Percentiles rank a stretch among this genome's conserved stretches.
phyloP scores from a whole-genome alignment of 2,113 vertebrate genomes.

The Actenoides lindsayi region DNA sequence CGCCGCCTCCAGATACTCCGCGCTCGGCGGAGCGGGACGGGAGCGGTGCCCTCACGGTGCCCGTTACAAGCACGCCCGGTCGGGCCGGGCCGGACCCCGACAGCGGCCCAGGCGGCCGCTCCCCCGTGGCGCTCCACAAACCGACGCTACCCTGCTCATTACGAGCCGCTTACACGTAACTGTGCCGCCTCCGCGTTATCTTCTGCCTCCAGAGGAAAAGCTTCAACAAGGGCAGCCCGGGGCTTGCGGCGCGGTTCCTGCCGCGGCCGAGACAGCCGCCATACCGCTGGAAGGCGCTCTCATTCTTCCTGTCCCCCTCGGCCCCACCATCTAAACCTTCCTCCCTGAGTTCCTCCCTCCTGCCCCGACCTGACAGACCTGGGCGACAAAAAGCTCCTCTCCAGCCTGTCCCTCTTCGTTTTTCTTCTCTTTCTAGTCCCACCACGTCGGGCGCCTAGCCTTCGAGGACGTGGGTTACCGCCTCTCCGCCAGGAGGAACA shows the following conservation, averaged over 20 bases:
- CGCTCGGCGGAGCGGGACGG: too few relatives aligned
- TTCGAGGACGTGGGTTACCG: rapidly evolving
- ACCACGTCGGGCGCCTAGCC: rapidly evolving
- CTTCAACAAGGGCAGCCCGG: rapidly evolving
- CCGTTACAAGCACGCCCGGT: not conserved
- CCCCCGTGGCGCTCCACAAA: not conserved
- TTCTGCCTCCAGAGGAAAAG: rapidly evolving
- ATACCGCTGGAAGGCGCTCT: not conserved
- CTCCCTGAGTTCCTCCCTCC: not conserved
- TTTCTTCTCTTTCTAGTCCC: rapidly evolving
- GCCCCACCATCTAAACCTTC: too few relatives aligned
- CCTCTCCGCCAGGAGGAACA: not conserved
- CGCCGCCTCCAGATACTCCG: too few relatives aligned
- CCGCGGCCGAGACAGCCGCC: rapidly evolving
- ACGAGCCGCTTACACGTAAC: rapidly evolving
- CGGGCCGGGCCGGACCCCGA: too few relatives aligned
- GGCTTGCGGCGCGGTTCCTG: rapidly evolving
- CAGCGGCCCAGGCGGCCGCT: too few relatives aligned
- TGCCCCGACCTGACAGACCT: rapidly evolving
- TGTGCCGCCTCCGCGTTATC: too few relatives aligned
- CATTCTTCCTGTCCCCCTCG: not conserved
- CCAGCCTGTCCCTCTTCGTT: rapidly evolving
- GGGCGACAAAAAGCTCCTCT: rapidly evolving
- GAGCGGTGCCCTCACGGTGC: not conserved
- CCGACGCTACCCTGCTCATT: rapidly evolving